Conservation (phyloP, 2,797 vertebrate species). For the Periophthalmus magnuspinnatus region DNA sequence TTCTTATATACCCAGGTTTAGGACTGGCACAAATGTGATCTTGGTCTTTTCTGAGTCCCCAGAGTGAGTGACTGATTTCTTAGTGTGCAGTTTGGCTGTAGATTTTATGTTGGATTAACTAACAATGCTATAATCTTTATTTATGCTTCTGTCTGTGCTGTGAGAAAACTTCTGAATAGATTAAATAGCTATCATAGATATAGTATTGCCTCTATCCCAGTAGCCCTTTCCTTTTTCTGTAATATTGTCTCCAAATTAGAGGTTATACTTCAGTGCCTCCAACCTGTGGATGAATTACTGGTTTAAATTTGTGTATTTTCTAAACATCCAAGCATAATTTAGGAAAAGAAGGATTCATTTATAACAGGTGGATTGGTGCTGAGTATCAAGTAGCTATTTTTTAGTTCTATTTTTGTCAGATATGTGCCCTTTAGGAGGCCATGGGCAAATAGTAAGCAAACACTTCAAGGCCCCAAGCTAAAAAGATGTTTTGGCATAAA, state of each 20-base stretch:
- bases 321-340: neutral
- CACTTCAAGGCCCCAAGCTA: neutral
- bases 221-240: too few relatives aligned
- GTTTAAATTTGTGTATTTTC: neutral
- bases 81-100: too few relatives aligned
- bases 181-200: neutral
- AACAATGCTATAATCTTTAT: neutral
- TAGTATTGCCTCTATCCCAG: neutral
- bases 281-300: neutral
- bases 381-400: neutral
- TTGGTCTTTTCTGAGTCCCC: too few relatives aligned
- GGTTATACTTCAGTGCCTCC: too few relatives aligned
- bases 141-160: neutral
- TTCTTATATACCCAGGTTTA: too few relatives aligned
- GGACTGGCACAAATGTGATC: too few relatives aligned
- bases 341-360: too few relatives aligned
- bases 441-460: conserved; percentile 10
- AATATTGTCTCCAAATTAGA: too few relatives aligned
- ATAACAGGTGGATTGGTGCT: neutral
- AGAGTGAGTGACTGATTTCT: too few relatives aligned
- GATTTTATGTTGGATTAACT: too few relatives aligned
- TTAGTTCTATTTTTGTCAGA: conserved; percentile 11
- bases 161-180: neutral
- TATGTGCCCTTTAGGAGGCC: conserved; percentile 7
- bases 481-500: neutral